phyloP scores from a whole-genome alignment of 2,113 vertebrate species.

The Sinocyclocheilus anshuiensis region DNA sequence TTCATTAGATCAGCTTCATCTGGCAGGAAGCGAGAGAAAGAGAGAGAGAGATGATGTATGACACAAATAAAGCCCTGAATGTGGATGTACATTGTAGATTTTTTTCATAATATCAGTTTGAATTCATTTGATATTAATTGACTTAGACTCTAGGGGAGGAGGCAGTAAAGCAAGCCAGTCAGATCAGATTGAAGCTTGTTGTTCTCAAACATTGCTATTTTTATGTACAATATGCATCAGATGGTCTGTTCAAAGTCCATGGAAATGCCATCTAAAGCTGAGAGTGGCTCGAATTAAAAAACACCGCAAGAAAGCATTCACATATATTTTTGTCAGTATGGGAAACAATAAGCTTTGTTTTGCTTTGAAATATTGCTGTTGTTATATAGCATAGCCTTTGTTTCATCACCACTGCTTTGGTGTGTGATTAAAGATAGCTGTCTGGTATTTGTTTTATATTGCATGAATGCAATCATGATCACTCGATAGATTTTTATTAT shows the following conservation, averaged over 20 bases:
- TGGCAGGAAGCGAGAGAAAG: conserved; percentile 26
- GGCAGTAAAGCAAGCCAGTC: neutral
- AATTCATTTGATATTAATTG: neutral
- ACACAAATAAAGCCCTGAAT: conserved; percentile 8
- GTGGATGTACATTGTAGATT: neutral
- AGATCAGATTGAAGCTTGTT: neutral
- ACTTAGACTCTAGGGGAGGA: neutral
- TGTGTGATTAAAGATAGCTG: conserved; percentile 34
- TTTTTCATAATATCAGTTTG: neutral
- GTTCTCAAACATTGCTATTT: neutral
- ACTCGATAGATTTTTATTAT: conserved; percentile 40
- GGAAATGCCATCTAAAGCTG: neutral
- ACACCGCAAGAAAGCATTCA: too few relatives aligned
- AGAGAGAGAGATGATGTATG: conserved; percentile 23
- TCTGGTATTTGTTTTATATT: conserved; percentile 45
- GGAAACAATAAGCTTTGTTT: neutral
- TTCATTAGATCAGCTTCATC: conserved; percentile 31
- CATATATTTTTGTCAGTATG: too few relatives aligned
- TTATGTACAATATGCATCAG: neutral
- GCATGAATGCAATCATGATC: conserved; percentile 34
- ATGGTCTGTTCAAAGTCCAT: neutral
- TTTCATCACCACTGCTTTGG: neutral
- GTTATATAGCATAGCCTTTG: neutral
- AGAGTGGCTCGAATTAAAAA: neutral
- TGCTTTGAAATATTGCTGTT: neutral